Percentiles rank a stretch among this genome's conserved stretches.
These are phyloP conservation scores for Betta splendens DNA, from an alignment of 2,797 vertebrate species.

Conservation along the genomic window DNA sequence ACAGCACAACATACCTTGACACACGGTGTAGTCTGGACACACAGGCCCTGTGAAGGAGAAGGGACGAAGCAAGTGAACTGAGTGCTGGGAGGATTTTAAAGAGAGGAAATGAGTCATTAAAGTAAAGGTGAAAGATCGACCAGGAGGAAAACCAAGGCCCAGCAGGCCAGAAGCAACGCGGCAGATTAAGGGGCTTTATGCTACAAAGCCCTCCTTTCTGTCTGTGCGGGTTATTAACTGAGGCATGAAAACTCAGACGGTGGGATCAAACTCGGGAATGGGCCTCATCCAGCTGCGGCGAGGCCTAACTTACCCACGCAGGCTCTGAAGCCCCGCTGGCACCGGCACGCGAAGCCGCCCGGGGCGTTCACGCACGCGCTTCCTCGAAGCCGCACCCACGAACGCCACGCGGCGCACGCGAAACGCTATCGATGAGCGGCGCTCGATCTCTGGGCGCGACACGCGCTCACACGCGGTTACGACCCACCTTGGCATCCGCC, in stretches of 20 bases:
- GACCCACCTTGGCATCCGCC: constrained; percentile 71
- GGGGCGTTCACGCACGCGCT: constrained; percentile 83
- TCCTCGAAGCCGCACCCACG: constrained; percentile 83
- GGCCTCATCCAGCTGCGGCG: constrained; percentile 17
- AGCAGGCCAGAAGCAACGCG: constrained; percentile 33
- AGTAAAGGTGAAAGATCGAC: constrained; percentile 1
- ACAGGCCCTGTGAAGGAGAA: constrained; percentile 46
- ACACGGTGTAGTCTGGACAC: constrained; percentile 66
- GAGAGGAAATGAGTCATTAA: constrained; percentile 10
- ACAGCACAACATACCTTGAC: constrained; percentile 63
- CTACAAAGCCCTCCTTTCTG: constrained; percentile 21
- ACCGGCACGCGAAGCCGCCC: constrained; percentile 82
- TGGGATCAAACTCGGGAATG: constrained; percentile 14
- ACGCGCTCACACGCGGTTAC: neutral
- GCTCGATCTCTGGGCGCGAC: neutral
- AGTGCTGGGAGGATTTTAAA: neutral
- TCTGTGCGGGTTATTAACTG: constrained; percentile 26
- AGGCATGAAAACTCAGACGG: constrained; percentile 21
- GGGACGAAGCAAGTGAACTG: neutral
- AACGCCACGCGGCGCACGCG: no score
- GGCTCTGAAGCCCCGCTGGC: constrained; percentile 79
- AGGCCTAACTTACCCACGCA: constrained; percentile 75
- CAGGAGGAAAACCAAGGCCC: constrained; percentile 19
- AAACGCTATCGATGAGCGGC: no score
- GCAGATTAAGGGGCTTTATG: constrained; percentile 16